Evolutionary conservation across 1,140 invertebrate species (phyloP).

Genomic region (Orchesella cincta): DNA sequence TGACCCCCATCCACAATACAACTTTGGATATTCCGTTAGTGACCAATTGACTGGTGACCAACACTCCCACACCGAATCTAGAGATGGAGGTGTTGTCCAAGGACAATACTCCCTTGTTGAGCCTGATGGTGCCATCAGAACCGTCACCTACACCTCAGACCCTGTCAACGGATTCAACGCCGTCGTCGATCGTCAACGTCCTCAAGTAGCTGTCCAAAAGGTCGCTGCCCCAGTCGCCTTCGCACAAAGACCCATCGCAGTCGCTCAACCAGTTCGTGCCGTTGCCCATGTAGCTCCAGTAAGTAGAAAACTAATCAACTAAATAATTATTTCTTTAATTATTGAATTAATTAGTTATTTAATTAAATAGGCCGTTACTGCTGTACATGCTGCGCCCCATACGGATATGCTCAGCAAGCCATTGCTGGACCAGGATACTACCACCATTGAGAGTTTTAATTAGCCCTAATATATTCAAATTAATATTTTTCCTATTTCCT

Average conservation of each 20-base stretch:
- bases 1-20: conserved; percentile 51
- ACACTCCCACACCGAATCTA: conserved; percentile 18
- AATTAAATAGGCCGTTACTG: background rate
- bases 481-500: background rate
- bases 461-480: background rate
- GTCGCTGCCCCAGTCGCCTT: background rate
- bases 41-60: conserved; percentile 19
- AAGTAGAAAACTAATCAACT: background rate
- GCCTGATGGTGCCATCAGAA: conserved; percentile 36
- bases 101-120: conserved; percentile 31
- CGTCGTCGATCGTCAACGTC: conserved; percentile 25
- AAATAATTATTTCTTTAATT: background rate
- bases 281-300: conserved; percentile 5
- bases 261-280: background rate
- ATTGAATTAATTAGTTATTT: background rate
- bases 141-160: conserved; percentile 35
- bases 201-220: background rate
- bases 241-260: background rate
- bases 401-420: background rate
- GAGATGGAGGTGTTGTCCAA: conserved; percentile 30
- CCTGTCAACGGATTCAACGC: conserved; percentile 38
- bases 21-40: conserved; percentile 38
- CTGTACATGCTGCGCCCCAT: conserved; percentile 13
- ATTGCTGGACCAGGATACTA: background rate
- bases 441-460: background rate